A percentile compares a stretch with the other conserved stretches of the same genome.
These are phyloP conservation scores for Thymallus thymallus DNA, from an alignment of 2,113 vertebrate species.

Conservation along the genomic window DNA sequence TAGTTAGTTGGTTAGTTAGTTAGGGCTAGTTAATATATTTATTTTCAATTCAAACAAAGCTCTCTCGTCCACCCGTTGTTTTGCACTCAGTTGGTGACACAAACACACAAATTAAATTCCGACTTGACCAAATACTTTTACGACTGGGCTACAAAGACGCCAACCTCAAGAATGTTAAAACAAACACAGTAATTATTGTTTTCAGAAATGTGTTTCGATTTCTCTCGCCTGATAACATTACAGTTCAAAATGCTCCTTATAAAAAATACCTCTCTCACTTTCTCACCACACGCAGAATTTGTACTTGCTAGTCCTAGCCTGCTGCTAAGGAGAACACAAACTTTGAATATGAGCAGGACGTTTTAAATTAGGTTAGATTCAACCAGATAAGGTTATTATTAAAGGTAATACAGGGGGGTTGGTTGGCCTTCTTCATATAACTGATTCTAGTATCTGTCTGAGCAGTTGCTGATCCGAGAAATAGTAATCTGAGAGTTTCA, in stretches of 20 bases:
- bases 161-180: conserved; percentile 16
- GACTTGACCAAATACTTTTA: neutral
- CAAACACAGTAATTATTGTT: conserved; percentile 10
- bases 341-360: too few species aligned
- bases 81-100: neutral
- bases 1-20: too few species aligned
- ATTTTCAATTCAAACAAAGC: neutral
- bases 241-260: neutral
- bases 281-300: neutral
- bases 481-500: conserved; percentile 55
- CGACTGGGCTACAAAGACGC: neutral
- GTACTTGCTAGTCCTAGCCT: neutral
- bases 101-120: conserved; percentile 6
- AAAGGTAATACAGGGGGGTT: neutral
- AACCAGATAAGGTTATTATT: neutral
- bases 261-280: too few species aligned
- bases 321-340: neutral
- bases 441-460: neutral
- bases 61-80: neutral
- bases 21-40: neutral
- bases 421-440: neutral
- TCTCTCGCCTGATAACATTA: neutral
- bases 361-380: neutral
- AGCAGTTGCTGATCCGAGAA: conserved; percentile 54
- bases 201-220: conserved; percentile 4